Conservation (phyloP, 1,140 invertebrate species). For the Diuraphis noxia region DNA sequence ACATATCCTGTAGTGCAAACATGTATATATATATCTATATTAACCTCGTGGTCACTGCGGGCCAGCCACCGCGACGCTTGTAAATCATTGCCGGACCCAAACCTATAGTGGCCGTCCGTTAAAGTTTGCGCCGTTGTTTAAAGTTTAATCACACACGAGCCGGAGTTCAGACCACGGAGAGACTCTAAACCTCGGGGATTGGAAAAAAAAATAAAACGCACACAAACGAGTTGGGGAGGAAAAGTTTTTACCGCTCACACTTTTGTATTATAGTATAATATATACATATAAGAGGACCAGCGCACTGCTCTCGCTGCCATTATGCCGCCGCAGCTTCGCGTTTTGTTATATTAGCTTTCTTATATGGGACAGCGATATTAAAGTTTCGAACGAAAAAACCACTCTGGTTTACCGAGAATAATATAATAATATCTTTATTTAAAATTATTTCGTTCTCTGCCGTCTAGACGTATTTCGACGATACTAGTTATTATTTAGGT, state of each 20-base stretch:
- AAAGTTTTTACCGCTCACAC: background rate
- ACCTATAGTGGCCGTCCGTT: background rate
- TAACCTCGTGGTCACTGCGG: background rate
- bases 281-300: background rate
- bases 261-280: background rate
- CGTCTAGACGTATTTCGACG: background rate
- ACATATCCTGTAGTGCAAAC: background rate
- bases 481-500: background rate
- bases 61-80: background rate
- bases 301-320: background rate
- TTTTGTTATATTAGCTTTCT: background rate
- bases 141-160: constrained; percentile 1
- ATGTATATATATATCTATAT: background rate
- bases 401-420: background rate
- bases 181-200: background rate
- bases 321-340: background rate
- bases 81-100: background rate
- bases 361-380: background rate
- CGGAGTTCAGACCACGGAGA: background rate
- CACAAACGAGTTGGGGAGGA: background rate
- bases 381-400: background rate
- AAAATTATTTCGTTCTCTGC: background rate
- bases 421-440: constrained; percentile 17
- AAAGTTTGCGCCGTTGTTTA: constrained; percentile 7
- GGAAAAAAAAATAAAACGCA: background rate